Base-by-base conservation (phyloP, 2,888 invertebrate genomes). In the Apodemia mormo region DNA sequence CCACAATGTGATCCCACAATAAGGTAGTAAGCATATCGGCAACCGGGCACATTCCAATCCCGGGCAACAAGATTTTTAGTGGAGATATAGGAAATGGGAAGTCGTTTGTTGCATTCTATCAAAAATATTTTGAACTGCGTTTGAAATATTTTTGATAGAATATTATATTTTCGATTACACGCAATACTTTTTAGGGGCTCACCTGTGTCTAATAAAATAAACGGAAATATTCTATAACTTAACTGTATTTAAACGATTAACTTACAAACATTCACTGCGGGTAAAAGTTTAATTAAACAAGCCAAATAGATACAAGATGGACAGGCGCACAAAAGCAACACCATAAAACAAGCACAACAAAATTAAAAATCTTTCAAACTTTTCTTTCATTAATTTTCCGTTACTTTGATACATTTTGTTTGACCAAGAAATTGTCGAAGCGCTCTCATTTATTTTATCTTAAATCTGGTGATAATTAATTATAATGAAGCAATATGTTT, bases 341-440 rank as follows among this genome's bases (percentile, higher is more conserved):
- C 64, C 64, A 37, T 33, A 33, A 64, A 64, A 64, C 14, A 64
- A 64, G n/a, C 64, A 12, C 37, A 64, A 64, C 64, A 8, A 64
- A 64, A n/a, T 64, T 33, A 37, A 54, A 54, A 14, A 37, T 33
- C 14, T 64, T 64, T 64, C 64, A 64, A 64, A 64, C 33, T 64
- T 64, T 33, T 33, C 61, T 61, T 30, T 61, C 64, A 64, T 64
- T 64, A 64, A 64, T 64, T 37, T 64, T 33, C 37, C 64, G 64
- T 37, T 37, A 64, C 37, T 64, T 64, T 64, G 37, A 64, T 64
- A 64, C 37, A 14, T 64, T 61, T 64, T 37, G 64, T 64, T 64
- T 64, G 64, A n/a, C 64, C 37, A 8, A 64, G 64, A 64, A 64
- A 64, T 64, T 64, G 37, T 64, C 64, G 37, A 64, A 64, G 37